Evolutionary conservation across 2,797 vertebrate species (phyloP).

Genomic region (Pelochelys cantorii): DNA sequence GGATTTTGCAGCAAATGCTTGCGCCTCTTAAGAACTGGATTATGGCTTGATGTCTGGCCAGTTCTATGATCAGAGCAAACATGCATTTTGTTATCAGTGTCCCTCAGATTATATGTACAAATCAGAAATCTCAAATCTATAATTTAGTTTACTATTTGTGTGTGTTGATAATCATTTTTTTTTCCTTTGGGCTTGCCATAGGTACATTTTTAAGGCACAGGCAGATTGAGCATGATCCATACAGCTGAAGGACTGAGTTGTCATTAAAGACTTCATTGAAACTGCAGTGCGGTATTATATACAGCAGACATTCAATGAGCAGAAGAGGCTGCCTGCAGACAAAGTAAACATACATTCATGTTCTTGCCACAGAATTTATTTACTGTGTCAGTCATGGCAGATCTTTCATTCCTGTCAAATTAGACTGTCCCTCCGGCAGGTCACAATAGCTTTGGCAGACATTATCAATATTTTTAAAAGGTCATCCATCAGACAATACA

Average conservation of each 20-base stretch:
- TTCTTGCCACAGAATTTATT: conserved; percentile 58
- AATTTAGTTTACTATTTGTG: not conserved
- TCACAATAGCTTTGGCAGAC: conserved; percentile 31
- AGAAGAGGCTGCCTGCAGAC: conserved; percentile 40
- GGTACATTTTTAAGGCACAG: not conserved
- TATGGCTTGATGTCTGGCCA: not conserved
- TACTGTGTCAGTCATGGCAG: conserved; percentile 51
- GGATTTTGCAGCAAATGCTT: not conserved
- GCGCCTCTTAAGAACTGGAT: not conserved
- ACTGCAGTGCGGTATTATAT: not conserved
- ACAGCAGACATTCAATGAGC: not conserved
- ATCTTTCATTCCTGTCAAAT: conserved; percentile 65
- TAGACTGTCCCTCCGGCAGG: conserved; percentile 54
- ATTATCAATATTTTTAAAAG: conserved; percentile 76
- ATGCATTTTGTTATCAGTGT: not conserved
- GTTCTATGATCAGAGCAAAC: not conserved
- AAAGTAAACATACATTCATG: conserved; percentile 16
- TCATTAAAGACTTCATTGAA: not conserved
- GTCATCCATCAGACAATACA: conserved; percentile 55
- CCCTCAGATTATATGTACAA: not conserved
- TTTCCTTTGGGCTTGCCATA: not conserved
- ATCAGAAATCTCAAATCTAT: not conserved
- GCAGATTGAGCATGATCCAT: not conserved
- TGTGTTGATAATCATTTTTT: not conserved
- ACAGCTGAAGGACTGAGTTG: not conserved